Conservation (phyloP, 2,113 vertebrate species). For the Nestor notabilis region DNA sequence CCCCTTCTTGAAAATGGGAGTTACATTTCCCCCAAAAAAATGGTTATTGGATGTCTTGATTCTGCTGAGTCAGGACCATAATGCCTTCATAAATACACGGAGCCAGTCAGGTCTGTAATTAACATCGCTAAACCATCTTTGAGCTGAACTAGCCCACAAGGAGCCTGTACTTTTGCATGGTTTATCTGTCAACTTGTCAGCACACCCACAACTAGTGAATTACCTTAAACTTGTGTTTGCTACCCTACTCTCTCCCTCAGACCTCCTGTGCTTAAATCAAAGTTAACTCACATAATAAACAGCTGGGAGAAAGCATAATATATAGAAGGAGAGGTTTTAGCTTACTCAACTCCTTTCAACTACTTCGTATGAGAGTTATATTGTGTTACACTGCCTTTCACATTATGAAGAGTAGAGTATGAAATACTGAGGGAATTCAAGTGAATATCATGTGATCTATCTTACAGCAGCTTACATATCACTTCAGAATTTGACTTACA, state of each 20-base stretch:
- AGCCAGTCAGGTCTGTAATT: background rate
- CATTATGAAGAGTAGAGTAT: background rate
- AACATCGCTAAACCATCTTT: background rate
- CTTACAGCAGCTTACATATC: slow-evolving; percentile 10
- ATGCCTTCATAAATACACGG: background rate
- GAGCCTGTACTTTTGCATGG: background rate
- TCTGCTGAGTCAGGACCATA: background rate
- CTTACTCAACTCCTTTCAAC: background rate
- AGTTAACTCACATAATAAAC: background rate
- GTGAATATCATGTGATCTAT: background rate
- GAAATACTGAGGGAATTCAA: background rate
- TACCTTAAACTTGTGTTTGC: background rate
- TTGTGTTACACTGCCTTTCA: background rate
- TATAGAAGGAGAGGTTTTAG: background rate
- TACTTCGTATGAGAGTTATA: background rate
- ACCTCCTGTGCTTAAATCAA: background rate
- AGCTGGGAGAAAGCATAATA: background rate
- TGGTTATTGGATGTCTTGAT: background rate
- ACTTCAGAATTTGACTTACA: background rate
- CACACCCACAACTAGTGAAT: background rate
- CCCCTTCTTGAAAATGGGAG: too few relatives aligned
- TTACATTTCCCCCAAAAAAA: too few relatives aligned
- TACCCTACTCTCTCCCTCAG: background rate
- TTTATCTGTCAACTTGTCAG: background rate
- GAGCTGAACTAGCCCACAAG: background rate